Evolutionary conservation across 2,113 vertebrate species (phyloP), one percentile per base, ranked within the genome.

Genomic region (Aramus guarauna): DNA sequence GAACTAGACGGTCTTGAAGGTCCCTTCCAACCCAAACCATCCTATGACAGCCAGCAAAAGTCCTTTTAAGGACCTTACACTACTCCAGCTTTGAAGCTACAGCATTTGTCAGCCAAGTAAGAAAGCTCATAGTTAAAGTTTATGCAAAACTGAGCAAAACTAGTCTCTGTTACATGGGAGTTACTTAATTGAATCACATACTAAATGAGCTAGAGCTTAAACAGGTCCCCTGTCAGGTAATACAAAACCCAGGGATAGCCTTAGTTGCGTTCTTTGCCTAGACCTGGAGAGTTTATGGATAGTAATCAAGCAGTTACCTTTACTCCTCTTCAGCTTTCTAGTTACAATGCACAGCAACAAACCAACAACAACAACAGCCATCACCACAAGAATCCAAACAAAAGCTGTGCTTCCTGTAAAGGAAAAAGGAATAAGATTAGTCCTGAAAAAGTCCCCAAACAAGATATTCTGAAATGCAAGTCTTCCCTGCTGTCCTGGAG

Each of bases 231-330:
- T 34, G 1, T 11, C 41, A 71, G 12, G 12, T 11, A 91, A 62
- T 19, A 60, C 9, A 64, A 58, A 66, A 55, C 2, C 0, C 21
- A 60, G 29, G 5, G 15, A 41, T 4, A 68, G 30, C 66, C 24
- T 24, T 23, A n/a, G 36, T 10, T 10, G 12, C n/a, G 18, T 6
- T 4, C 22, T 83, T 69, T 74, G 36, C 23, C 36, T 26, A 41
- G 9, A 19, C 76, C n/a, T 30, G 13, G 30, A 20, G 82, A 79
- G 21, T 9, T 91, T 29, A 72, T 20, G 11, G 34, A 43, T 24
- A 85, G 29, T 32, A 72, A 85, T 73, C 30, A 66, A 91, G 68
- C 22, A 47, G 9, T 96, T 97, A 97, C 96, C 96, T 97, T 82
- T 94, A 23, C 6, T 0, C 36, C 27, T 3, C 19, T 56, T 96